Evolutionary conservation across 2,888 invertebrate species (phyloP).

Genomic region (Standfussiana lucernea): DNA sequence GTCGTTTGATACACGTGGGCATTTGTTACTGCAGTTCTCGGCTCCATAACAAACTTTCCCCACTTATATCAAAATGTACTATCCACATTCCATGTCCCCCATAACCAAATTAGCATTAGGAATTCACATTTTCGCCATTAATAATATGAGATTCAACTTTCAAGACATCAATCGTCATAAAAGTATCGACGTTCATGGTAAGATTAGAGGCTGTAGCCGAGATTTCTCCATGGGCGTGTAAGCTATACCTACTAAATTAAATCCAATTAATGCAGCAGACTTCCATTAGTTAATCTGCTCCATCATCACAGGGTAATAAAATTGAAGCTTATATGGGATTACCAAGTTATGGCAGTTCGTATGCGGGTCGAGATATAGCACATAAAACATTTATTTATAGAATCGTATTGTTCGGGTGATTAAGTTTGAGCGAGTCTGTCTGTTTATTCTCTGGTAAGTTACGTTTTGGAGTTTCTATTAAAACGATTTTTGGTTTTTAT

Average conservation of each 20-base stretch:
- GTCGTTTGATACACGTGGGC: too few species aligned
- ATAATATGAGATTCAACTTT: slow-evolving; percentile 57
- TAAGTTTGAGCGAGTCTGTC: slow-evolving; percentile 55
- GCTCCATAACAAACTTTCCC: too few species aligned
- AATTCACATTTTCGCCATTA: slow-evolving; percentile 53
- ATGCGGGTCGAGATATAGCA: slow-evolving; percentile 77
- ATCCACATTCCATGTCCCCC: slow-evolving; percentile 55
- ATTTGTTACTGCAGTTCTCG: too few species aligned
- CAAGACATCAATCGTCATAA: slow-evolving; percentile 54
- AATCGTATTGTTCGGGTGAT: slow-evolving; percentile 64
- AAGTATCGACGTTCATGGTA: slow-evolving; percentile 48
- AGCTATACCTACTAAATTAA: slow-evolving; percentile 71
- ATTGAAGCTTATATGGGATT: slow-evolving; percentile 76
- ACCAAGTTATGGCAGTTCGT: slow-evolving; percentile 71
- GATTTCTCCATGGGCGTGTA: slow-evolving; percentile 65
- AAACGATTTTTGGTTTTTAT: slow-evolving; percentile 6
- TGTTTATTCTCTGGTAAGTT: slow-evolving; percentile 55
- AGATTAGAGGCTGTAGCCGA: slow-evolving; percentile 45
- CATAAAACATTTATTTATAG: slow-evolving; percentile 74
- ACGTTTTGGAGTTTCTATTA: slow-evolving; percentile 36
- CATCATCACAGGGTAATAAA: slow-evolving; percentile 80
- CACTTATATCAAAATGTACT: too few species aligned
- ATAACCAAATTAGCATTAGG: slow-evolving; percentile 52
- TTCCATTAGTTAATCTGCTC: slow-evolving; percentile 80
- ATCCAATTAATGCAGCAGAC: slow-evolving; percentile 79